These are phyloP conservation scores for Seriola rivoliana DNA, from an alignment of 2,113 vertebrate species.

Conservation along the genomic window DNA sequence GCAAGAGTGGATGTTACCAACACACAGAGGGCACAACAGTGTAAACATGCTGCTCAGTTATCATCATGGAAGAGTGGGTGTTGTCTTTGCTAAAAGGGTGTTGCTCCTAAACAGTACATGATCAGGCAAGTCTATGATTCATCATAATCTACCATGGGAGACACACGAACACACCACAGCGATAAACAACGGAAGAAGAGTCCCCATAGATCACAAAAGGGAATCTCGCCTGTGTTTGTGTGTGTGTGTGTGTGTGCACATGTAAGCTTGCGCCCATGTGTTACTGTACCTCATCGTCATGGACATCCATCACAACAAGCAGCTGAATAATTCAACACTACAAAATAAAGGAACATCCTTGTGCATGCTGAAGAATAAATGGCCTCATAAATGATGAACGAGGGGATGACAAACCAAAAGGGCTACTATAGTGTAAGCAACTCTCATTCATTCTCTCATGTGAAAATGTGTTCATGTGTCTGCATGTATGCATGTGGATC, in stretches of 20 bases:
- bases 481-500: conserved; percentile 14
- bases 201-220: conserved; percentile 71
- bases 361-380: conserved; percentile 71
- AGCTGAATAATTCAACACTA: conserved; percentile 77
- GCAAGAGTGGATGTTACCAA: background rate
- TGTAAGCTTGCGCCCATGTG: conserved; percentile 30
- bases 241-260: conserved; percentile 27
- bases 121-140: conserved; percentile 76
- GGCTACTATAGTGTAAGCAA: conserved; percentile 5
- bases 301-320: conserved; percentile 69
- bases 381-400: conserved; percentile 71
- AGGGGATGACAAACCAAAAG: conserved; percentile 44
- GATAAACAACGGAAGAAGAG: conserved; percentile 77
- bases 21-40: background rate
- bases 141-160: conserved; percentile 62
- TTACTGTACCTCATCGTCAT: conserved; percentile 62
- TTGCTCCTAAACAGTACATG: conserved; percentile 61
- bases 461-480: background rate
- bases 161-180: conserved; percentile 35
- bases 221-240: conserved; percentile 37
- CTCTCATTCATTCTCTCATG: conserved; percentile 35
- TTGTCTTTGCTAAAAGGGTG: conserved; percentile 23
- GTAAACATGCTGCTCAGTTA: background rate
- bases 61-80: conserved; percentile 39
- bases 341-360: conserved; percentile 78